Conservation (phyloP, 2,113 vertebrate genomes). For the Sapajus apella region DNA sequence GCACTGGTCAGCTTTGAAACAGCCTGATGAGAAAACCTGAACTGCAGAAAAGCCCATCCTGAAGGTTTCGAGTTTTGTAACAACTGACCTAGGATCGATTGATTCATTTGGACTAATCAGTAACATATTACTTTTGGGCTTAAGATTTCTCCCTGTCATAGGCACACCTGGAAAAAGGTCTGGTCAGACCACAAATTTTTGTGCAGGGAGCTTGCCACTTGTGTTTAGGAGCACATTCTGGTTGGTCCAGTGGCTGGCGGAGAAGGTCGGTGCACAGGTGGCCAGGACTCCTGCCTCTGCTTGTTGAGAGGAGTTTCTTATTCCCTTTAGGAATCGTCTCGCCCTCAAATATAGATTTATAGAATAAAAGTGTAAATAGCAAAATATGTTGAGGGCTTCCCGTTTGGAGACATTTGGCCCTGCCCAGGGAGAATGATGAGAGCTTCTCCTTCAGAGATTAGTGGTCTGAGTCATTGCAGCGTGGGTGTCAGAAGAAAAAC, state of each 20-base stretch:
- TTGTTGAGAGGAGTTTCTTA: neutral
- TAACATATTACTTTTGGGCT: neutral
- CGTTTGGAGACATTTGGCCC: neutral
- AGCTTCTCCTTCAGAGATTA: neutral
- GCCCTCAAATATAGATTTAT: neutral
- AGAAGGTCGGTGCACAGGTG: rapidly evolving
- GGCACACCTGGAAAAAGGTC: neutral
- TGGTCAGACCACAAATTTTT: neutral
- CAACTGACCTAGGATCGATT: neutral
- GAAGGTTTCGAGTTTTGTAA: neutral
- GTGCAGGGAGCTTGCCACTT: rapidly evolving
- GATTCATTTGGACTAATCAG: neutral
- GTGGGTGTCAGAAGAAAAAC: neutral
- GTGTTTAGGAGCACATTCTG: rapidly evolving
- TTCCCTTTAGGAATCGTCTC: neutral
- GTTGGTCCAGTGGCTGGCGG: neutral
- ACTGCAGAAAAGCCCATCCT: neutral
- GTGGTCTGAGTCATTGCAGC: neutral
- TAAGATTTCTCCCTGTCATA: neutral
- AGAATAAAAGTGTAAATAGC: neutral
- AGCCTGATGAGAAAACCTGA: neutral
- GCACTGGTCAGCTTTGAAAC: no score
- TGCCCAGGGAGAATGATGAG: neutral
- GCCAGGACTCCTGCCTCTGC: neutral
- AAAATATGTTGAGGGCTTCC: neutral